Base-by-base conservation (phyloP, 2,797 vertebrate species). In the Hylomyscus alleni region DNA sequence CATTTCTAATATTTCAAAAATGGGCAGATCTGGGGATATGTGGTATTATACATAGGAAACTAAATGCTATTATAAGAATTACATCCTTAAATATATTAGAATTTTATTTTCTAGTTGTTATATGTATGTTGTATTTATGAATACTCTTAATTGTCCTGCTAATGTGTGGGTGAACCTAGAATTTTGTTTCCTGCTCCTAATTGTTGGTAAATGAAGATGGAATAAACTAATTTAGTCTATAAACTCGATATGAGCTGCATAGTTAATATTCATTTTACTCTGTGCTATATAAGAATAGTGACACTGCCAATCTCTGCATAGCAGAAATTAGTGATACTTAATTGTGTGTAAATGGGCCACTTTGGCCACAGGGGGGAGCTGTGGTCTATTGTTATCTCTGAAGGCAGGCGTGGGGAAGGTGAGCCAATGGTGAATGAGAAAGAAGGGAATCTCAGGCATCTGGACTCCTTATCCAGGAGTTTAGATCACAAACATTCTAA, bases 401-500 rank as follows among this genome's bases (percentile, higher is more conserved):
- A 67, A 62, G 10, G 34, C 24, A 4, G n/a, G 17, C 3, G 1
- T 3, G 11, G 3, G 58, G 14, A 34, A 20, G 29, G 13, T 19
- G 13, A 65, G 17, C 1, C 82, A 34, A 15, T 13, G 13, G 56
- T n/a, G 26, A 29, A 20, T 20, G 34, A 6, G 3, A 5, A 0
- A 69, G 6, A 19, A 24, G 40, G 29, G 10, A n/a, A 34, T 3
- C 17, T 44, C 4, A 26, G 2, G 5, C 17, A 14, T 0, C 1
- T 9, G 26, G 10, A 52, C 1, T 22, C 3, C 15, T 3, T 2
- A 2, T 40, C 24, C 19, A 72, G n/a, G 69, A 37, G 69, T 37
- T 72, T 72, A 72, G 69, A 22, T 37, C n/a, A 1, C 3, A 72
- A 72, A 72, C n/a, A 72, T 72, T 72, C 69, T 20, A 72, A 72